Evolutionary conservation across 2,888 invertebrate species (phyloP).

Genomic region (Leptinotarsa haldemani): DNA sequence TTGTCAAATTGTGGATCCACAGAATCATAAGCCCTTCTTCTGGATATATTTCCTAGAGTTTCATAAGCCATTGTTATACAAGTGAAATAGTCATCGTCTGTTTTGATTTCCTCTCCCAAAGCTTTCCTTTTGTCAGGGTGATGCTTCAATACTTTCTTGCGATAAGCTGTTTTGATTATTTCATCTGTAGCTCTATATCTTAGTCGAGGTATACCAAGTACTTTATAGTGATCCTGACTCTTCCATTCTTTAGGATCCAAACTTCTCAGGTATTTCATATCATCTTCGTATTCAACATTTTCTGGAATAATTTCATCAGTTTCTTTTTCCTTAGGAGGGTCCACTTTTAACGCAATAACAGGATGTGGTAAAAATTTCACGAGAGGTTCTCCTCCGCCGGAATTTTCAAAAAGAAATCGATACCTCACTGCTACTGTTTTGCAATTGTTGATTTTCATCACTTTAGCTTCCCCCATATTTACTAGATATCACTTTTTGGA

Average conservation of each 20-base stretch:
- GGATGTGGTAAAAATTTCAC: conserved; percentile 60
- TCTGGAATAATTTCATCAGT: conserved; percentile 59
- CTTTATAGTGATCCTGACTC: conserved; percentile 96
- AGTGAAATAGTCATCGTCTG: conserved; percentile 97
- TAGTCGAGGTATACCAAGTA: conserved; percentile 87
- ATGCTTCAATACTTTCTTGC: conserved; percentile 90
- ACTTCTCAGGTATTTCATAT: conserved; percentile 85
- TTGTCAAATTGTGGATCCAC: conserved; percentile 96
- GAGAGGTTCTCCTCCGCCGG: conserved; percentile 55
- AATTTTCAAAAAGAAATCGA: conserved; percentile 59
- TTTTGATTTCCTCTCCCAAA: conserved; percentile 85
- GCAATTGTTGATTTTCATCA: conserved; percentile 53
- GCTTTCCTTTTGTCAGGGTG: conserved; percentile 98
- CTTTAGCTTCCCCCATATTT: conserved; percentile 61
- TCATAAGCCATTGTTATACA: conserved; percentile 99
- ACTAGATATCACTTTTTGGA: conserved; percentile 33
- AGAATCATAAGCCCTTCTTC: conserved; percentile 93
- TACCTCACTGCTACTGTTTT: conserved; percentile 61
- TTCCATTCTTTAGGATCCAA: conserved; percentile 98
- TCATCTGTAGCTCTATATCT: conserved; percentile 90
- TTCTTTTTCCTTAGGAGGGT: conserved; percentile 54
- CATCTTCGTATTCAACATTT: conserved; percentile 73
- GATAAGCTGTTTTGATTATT: conserved; percentile 93
- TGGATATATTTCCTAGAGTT: conserved; percentile 82
- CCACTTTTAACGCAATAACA: conserved; percentile 58